phyloP scores from a whole-genome alignment of 2,113 vertebrate species.

The Cyanoderma ruficeps region DNA sequence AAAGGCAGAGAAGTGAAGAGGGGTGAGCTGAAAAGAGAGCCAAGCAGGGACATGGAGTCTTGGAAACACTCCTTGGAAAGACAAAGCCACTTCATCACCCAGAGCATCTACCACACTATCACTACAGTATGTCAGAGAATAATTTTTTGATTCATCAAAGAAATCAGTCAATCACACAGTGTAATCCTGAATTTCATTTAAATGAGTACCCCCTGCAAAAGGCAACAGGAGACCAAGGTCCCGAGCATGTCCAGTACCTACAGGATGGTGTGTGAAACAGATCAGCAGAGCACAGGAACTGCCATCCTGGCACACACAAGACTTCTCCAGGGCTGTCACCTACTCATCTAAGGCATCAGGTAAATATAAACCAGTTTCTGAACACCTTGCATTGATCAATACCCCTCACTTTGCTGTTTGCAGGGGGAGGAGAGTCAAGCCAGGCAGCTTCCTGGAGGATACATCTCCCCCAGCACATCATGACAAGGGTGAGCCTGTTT shows the following conservation, averaged over 20 bases:
- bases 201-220: background rate
- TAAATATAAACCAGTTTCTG: background rate
- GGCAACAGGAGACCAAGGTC: background rate
- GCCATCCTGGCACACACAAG: background rate
- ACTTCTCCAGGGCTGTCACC: background rate
- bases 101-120: background rate
- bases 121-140: background rate
- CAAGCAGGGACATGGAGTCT: rapidly evolving
- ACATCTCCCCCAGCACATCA: background rate
- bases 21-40: background rate
- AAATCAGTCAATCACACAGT: background rate
- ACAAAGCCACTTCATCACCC: background rate
- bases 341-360: background rate
- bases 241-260: background rate
- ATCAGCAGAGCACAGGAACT: background rate
- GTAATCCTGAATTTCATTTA: background rate
- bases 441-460: background rate
- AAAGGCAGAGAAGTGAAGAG: background rate
- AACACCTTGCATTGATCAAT: background rate
- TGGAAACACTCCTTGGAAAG: background rate
- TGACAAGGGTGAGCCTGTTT: background rate
- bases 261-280: background rate
- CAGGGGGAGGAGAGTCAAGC: background rate
- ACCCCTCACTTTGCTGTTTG: background rate
- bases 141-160: background rate